These are phyloP conservation scores for Hoplodrina blanda DNA, from an alignment of 2,888 invertebrate species.

Conservation along the genomic window DNA sequence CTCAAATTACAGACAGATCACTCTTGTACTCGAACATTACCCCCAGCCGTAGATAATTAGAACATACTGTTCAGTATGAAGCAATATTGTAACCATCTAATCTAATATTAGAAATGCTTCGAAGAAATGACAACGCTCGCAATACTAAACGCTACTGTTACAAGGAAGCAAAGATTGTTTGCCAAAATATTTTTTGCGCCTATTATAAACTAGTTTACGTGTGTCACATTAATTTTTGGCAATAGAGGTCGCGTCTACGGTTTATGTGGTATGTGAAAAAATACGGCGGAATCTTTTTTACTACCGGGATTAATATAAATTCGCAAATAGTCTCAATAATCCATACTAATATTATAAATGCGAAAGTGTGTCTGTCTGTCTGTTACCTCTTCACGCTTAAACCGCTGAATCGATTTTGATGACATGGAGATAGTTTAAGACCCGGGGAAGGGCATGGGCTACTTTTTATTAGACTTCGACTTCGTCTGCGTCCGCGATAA, in stretches of 20 bases:
- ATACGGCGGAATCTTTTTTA: conserved; percentile 42
- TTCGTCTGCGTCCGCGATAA: no score
- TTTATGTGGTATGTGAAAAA: conserved; percentile 45
- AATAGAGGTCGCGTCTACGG: conserved; percentile 64
- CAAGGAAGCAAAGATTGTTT: conserved; percentile 82
- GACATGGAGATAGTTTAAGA: no score
- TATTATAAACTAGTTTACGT: conserved; percentile 74
- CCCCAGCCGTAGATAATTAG: conserved; percentile 36
- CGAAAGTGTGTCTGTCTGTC: no score
- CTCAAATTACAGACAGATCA: conserved; percentile 37
- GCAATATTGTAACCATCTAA: conserved; percentile 45
- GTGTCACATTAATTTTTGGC: conserved; percentile 65
- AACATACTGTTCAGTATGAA: conserved; percentile 31
- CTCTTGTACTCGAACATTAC: conserved; percentile 29
- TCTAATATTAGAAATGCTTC: conserved; percentile 57
- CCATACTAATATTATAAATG: no score
- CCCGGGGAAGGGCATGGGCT: no score
- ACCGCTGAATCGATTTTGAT: no score
- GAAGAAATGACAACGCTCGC: conserved; percentile 66
- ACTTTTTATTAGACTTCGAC: no score
- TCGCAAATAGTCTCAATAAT: conserved; percentile 31
- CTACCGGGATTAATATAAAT: conserved; percentile 50
- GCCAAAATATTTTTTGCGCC: conserved; percentile 84
- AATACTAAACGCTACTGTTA: conserved; percentile 75
- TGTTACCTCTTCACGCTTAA: no score